These are phyloP conservation scores for Neopelma chrysocephalum DNA, from an alignment of 2,797 vertebrate genomes.

Conservation along the genomic window DNA sequence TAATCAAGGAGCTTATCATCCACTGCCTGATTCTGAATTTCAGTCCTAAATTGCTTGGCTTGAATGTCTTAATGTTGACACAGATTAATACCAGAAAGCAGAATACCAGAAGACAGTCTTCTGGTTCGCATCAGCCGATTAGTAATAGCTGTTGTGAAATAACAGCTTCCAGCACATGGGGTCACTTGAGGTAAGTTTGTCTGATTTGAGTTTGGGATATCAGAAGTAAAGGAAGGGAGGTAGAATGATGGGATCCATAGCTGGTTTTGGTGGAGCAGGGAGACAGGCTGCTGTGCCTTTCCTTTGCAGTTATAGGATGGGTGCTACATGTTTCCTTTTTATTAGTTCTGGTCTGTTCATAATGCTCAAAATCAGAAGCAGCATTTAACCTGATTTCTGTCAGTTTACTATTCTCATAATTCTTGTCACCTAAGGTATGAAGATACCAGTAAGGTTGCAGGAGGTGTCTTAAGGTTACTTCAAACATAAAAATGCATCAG, in stretches of 20 bases:
- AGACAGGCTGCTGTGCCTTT: neutral
- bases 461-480: neutral
- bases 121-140: neutral
- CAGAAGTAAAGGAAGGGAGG: neutral
- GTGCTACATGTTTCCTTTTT: neutral
- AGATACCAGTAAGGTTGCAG: neutral
- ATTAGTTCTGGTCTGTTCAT: neutral
- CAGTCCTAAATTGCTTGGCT: neutral
- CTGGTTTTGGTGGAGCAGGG: neutral
- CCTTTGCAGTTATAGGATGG: neutral
- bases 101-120: neutral
- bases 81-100: neutral
- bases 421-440: neutral
- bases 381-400: neutral
- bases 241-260: neutral
- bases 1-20: neutral
- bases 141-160: neutral
- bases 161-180: neutral
- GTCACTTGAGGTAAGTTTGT: constrained; percentile 12
- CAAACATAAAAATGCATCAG: neutral
- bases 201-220: neutral
- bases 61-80: neutral
- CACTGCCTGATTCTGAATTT: neutral
- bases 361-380: neutral
- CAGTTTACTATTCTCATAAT: neutral